Base-by-base conservation (phyloP, 2,113 vertebrate species). In the Charina bottae region DNA sequence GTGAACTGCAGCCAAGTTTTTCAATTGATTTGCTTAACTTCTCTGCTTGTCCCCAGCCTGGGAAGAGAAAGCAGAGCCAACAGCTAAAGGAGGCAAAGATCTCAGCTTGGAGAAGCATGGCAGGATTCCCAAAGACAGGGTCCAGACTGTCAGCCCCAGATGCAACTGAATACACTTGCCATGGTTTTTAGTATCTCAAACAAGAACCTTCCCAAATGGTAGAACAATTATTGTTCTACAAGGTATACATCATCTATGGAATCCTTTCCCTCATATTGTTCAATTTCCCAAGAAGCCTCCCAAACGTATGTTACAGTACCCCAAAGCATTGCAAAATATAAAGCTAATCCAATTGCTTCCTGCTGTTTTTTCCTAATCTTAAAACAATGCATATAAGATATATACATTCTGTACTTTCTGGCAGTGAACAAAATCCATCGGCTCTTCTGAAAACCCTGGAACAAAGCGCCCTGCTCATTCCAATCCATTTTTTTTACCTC, bases 1-100 rank as follows among this genome's bases (percentile, higher is more conserved):
- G 84, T 90, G 89, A 93, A 94, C 90, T 78, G 84, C 0, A 0
- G 92, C 93, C 93, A 94, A 87, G 28, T 59, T 92, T 96, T 93
- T 88, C 90, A 87, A 60, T 95, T 49, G 62, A 56, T 9, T 93
- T 92, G 42, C 72, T 90, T 94, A 94, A 88, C 93, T 93, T 19
- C 0, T 0, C 56, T 0, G 0, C 90, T 92, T 91, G 33, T 23
- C 42, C 24, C 60, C 68, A 88, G 86, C 56, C 68, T 83, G 23
- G 37, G 17, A 62, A 87, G 28, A 13, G 17, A n/a, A 88, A 83
- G 9, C 54, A 92, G 89, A 90, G 86, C 4, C 0, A 83, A 60
- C 6, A 85, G 56, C 55, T 68, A 55, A 92, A 93, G 86, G 21
- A 33, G 24, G 89, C 87, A 42, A 15, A 60, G 90, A 93, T 90